Evolutionary conservation across 2,797 vertebrate species (phyloP).

Genomic region (Acipenser transmontanus): DNA sequence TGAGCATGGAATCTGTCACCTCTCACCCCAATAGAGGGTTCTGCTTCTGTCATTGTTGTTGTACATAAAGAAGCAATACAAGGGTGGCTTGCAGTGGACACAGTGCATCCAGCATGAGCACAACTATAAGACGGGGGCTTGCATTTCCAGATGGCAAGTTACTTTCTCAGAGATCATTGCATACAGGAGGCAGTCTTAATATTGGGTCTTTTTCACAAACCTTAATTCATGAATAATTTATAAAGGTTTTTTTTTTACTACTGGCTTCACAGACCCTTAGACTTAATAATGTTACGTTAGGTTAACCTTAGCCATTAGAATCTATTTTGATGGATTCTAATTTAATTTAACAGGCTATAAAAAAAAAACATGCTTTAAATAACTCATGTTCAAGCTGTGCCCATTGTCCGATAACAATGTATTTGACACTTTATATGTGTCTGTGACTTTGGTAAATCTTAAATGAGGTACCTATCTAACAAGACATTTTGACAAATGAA

Average conservation of each 20-base stretch:
- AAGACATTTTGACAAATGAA: too few species aligned
- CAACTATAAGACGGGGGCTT: background rate
- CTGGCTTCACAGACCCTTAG: background rate
- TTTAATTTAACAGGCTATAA: too few species aligned
- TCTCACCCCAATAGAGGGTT: background rate
- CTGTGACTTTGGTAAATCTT: too few species aligned
- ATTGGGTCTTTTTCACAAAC: background rate
- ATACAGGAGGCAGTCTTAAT: background rate
- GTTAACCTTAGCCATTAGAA: too few species aligned
- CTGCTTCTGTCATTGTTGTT: background rate
- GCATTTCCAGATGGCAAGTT: background rate
- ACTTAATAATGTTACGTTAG: background rate
- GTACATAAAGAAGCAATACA: constrained; percentile 2
- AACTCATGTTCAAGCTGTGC: too few species aligned
- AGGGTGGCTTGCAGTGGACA: background rate
- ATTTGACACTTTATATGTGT: too few species aligned
- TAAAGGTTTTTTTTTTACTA: background rate
- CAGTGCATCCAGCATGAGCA: background rate
- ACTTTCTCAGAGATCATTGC: too few species aligned
- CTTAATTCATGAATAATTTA: background rate
- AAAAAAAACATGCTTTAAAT: too few species aligned
- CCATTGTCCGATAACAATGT: too few species aligned
- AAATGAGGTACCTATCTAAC: too few species aligned
- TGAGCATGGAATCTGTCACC: background rate
- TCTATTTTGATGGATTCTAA: too few species aligned